Evolutionary conservation across 2,888 invertebrate species (phyloP), one percentile per base, ranked within the genome.

Genomic region (Xiphydria camelus): DNA sequence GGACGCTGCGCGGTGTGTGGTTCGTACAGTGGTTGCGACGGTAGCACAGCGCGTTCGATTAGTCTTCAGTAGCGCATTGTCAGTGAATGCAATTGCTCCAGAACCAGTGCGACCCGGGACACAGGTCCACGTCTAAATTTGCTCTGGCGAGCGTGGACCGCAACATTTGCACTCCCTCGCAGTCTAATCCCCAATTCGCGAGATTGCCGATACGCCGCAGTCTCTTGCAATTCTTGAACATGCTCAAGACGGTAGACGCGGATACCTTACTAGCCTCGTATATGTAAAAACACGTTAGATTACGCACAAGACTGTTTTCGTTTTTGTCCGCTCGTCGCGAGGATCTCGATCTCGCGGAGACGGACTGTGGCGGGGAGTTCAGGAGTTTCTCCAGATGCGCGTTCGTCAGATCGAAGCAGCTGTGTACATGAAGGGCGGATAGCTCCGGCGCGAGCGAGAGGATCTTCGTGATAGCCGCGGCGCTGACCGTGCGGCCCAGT

Each of bases 61-160:
- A 18, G 22, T 3, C 7, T 6, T 14, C n/a, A n/a, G n/a, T n/a
- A 34, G 14, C 20, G 7, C 5, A 10, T 35, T 17, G 23, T 49
- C 60, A 73, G 40, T 68, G 64, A 21, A 73, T 67, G 44, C 71
- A 74, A 45, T 68, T 64, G 47, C 64, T 70, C 66, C 73, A 75
- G 50, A 73, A 76, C 77, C 77, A 77, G 43, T 77, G 77, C 2
- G 75, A 70, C 7, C 75, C 76, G 5, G 74, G 64, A 48, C 73
- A 73, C 14, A 76, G 41, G 42, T 77, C 73, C 15, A 77, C 61
- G 23, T 76, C 70, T 10, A 75, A 60, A 56, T 77, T 76, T 7
- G 68, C 68, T 5, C 61, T 62, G 4, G 64, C 59, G 5, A 75
- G 48, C 4, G 70, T 70, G 20, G 59, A 61, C 42, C 66, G 59